These are phyloP conservation scores for Brachionus plicatilis DNA, from an alignment of 1,140 invertebrate genomes.

Conservation along the genomic window DNA sequence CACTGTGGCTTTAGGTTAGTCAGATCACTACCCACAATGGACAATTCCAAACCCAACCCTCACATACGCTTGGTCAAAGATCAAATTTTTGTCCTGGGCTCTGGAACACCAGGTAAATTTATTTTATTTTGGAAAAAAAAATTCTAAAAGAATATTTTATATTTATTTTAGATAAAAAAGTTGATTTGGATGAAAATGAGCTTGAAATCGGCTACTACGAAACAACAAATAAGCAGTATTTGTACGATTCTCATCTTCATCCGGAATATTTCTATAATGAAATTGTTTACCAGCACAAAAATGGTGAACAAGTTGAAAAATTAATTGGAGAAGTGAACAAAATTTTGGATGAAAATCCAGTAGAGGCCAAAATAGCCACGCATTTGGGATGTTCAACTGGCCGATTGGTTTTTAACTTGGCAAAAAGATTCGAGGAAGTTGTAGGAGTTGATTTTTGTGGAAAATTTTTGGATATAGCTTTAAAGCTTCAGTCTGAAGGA, in stretches of 20 bases:
- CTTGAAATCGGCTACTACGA: not conserved
- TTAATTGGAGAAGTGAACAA: not conserved
- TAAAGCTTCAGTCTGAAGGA: not conserved
- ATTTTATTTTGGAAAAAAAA: not conserved
- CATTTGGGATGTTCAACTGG: constrained; percentile 31
- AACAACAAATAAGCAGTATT: constrained; percentile 27
- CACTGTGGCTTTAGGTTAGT: constrained; percentile 51
- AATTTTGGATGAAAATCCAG: not conserved
- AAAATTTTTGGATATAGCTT: constrained; percentile 18
- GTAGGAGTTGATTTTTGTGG: constrained; percentile 36
- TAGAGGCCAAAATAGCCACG: constrained; percentile 11
- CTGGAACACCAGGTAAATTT: not conserved
- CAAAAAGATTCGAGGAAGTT: constrained; percentile 22
- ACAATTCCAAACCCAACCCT: not conserved
- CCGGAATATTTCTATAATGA: constrained; percentile 6
- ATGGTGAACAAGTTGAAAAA: not conserved
- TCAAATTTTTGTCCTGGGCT: not conserved
- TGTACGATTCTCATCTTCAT: constrained; percentile 32
- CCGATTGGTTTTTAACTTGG: constrained; percentile 21
- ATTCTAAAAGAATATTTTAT: not conserved
- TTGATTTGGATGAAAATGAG: not conserved
- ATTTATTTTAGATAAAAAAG: constrained; percentile 22
- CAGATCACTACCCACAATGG: not conserved
- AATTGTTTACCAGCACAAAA: not conserved
- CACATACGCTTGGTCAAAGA: constrained; percentile 11